Base-by-base conservation (phyloP, 2,113 vertebrate species). In the Campylomormyrus numenius region DNA sequence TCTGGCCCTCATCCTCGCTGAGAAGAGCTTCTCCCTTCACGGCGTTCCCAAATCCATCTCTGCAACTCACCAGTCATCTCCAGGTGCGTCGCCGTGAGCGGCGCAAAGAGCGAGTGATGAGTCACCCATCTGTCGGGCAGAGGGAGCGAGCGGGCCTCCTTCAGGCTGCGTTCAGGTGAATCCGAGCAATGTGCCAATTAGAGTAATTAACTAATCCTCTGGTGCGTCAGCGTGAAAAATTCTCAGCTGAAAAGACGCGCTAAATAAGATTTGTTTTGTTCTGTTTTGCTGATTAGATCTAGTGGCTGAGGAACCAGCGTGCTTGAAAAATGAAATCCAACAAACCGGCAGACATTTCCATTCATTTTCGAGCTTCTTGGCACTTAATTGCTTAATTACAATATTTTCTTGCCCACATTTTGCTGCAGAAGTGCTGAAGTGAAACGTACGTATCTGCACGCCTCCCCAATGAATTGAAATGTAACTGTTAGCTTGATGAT, bases 91-190 rank as follows among this genome's bases (percentile, higher is more conserved):
- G 48, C 31, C 53, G 45, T 89, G 39, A 58, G 39, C 74, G 5
- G 56, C 46, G 48, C 11, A 19, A 21, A 62, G 74, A 39, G 35
- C 24, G 15, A 31, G 27, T 45, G 31, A 19, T 56, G 77, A 89
- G 8, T 84, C 19, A 46, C 48, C 7, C 50, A 27, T 89, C 42
- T 27, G 48, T 15, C 27, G 2, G 45, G 6, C 24, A 27, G 53
- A 24, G 45, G 39, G 11, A 19, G 35, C 6, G 49, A 21, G 19
- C 17, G 6, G 46, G 9, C 13, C 56, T 52, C 80, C 77, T 85
- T 89, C 77, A 4, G 77, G 31, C 24, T n/a, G 77, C 39, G n/a
- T 89, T 89, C 89, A 85, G 74, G 89, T 89, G 89, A 89, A 42
- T 85, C 74, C 17, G 19, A 89, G 89, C 77, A 56, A 45, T 13